Evolutionary conservation across 2,888 invertebrate species (phyloP).

Genomic region (Fragum sueziense): DNA sequence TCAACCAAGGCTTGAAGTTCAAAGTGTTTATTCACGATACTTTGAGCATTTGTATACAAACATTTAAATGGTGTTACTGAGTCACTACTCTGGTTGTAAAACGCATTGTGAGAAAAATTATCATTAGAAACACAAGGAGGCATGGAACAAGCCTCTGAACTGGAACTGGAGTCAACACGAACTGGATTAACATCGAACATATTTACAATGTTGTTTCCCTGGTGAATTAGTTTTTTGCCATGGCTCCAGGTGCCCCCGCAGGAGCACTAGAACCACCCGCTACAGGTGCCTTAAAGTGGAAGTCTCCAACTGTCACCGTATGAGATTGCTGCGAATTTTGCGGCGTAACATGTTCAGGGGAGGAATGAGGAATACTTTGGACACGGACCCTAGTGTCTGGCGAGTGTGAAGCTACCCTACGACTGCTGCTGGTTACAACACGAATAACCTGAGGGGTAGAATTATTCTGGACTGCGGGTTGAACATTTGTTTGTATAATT

Average conservation of each 20-base stretch:
- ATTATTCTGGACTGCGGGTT: too few species aligned
- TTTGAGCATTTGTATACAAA: not conserved
- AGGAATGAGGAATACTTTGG: not conserved
- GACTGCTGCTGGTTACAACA: not conserved
- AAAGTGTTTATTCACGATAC: not conserved
- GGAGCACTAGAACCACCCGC: too few species aligned
- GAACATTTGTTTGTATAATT: too few species aligned
- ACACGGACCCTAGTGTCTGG: not conserved
- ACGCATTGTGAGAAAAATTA: not conserved
- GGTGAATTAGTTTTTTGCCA: not conserved
- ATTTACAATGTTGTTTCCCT: not conserved
- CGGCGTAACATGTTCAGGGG: not conserved
- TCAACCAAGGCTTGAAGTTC: conserved; percentile 4
- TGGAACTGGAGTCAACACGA: not conserved
- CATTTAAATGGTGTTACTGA: not conserved
- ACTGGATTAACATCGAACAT: not conserved
- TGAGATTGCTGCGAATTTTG: not conserved
- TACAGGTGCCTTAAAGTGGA: too few species aligned
- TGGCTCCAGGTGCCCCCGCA: not conserved
- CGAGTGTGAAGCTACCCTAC: not conserved
- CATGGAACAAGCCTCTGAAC: not conserved
- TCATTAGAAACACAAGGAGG: too few species aligned
- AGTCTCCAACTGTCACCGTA: not conserved
- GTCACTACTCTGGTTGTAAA: not conserved
- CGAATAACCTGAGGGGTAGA: too few species aligned